Percentiles rank a stretch among this genome's conserved stretches.
These are phyloP conservation scores for Antheraea assamensis DNA, from an alignment of 2,888 invertebrate species.

Conservation along the genomic window DNA sequence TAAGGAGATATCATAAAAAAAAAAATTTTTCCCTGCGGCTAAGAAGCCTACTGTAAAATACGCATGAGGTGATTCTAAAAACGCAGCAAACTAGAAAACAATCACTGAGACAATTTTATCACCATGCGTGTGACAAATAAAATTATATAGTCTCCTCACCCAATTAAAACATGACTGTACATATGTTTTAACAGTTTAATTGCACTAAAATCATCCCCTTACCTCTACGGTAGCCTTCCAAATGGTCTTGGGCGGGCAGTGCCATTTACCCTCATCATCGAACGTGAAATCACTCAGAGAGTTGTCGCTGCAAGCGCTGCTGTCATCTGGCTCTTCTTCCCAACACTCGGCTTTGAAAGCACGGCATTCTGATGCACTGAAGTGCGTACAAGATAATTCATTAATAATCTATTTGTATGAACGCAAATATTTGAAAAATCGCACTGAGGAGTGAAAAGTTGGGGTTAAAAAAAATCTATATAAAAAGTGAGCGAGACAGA, in stretches of 20 bases:
- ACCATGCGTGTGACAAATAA: neutral
- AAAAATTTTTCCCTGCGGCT: no score
- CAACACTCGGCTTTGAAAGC: slow-evolving; percentile 61
- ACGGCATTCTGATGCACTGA: slow-evolving; percentile 63
- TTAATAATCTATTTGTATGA: neutral
- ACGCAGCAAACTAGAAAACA: no score
- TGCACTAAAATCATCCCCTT: slow-evolving; percentile 24
- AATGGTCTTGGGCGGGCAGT: slow-evolving; percentile 89
- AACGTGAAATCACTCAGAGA: slow-evolving; percentile 72
- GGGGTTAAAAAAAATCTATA: no score
- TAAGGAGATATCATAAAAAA: no score
- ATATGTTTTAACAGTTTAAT: neutral
- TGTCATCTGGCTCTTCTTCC: slow-evolving; percentile 67
- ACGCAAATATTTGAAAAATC: no score
- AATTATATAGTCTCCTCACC: neutral
- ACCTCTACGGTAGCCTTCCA: slow-evolving; percentile 92
- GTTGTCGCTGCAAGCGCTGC: slow-evolving; percentile 73
- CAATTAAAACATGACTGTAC: neutral
- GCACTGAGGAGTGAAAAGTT: no score
- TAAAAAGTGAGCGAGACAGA: no score
- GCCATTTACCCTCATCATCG: slow-evolving; percentile 84
- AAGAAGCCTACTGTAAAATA: no score
- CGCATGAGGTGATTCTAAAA: no score
- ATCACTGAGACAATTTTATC: no score
- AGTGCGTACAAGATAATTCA: slow-evolving; percentile 15